phyloP scores from a whole-genome alignment of 2,797 vertebrate species.

The Cheirogaleus major region DNA sequence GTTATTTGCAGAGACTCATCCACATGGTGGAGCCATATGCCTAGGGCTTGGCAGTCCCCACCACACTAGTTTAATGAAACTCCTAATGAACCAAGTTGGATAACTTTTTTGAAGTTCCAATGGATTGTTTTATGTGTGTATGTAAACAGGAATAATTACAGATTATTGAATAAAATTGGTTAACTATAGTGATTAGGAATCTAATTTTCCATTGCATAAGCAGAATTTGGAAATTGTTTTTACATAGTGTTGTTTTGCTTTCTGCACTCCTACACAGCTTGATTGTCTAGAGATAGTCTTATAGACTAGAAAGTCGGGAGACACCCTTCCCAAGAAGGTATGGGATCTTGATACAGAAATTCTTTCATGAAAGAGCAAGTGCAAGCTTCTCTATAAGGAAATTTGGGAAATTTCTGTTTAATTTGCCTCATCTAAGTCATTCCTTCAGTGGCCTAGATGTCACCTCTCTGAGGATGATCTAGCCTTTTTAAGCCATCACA shows the following conservation, averaged over 20 bases:
- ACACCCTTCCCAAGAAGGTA: background rate
- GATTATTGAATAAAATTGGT: background rate
- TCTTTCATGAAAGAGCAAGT: background rate
- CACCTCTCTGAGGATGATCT: background rate
- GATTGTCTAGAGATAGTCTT: background rate
- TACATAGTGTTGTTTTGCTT: background rate
- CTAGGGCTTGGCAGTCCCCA: background rate
- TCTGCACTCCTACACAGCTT: background rate
- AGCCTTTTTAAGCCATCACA: constrained; percentile 7
- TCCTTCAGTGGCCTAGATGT: background rate
- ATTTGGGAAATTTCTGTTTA: constrained; percentile 11
- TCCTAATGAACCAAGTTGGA: background rate
- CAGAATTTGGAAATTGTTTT: background rate
- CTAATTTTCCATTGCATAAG: constrained; percentile 13
- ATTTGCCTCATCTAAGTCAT: constrained; percentile 1
- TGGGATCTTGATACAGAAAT: background rate
- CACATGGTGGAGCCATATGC: constrained; percentile 38
- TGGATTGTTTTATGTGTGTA: background rate
- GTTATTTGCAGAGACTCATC: constrained; percentile 31
- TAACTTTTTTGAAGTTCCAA: constrained; percentile 19
- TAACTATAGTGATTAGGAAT: background rate
- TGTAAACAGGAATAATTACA: background rate
- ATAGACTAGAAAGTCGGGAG: background rate
- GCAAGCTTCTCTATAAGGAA: background rate
- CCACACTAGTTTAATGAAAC: background rate